Evolutionary conservation across 2,888 invertebrate genomes (phyloP).

Genomic region (Nomada hirtipes): DNA sequence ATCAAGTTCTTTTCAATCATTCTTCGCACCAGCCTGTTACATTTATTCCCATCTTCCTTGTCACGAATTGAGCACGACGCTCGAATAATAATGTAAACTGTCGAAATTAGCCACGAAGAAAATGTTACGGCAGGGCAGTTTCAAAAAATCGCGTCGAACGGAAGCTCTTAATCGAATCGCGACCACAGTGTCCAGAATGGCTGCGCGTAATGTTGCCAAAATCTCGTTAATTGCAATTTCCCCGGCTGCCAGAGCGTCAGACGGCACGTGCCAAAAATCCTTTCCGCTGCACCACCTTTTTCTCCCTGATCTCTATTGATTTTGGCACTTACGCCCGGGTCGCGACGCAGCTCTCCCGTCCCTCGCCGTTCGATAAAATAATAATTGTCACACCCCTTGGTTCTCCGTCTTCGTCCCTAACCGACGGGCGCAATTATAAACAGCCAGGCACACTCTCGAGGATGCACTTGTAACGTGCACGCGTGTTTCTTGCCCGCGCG

Average conservation of each 20-base stretch:
- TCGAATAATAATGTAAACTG: no score
- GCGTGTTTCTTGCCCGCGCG: conserved; percentile 18
- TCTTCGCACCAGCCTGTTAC: no score
- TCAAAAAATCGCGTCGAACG: not conserved
- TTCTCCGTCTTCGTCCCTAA: conserved; percentile 14
- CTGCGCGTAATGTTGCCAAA: conserved; percentile 59
- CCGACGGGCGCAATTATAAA: conserved; percentile 53
- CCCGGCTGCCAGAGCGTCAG: conserved; percentile 35
- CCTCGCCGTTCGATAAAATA: conserved; percentile 4
- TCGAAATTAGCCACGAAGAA: no score
- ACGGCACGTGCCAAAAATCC: conserved; percentile 64
- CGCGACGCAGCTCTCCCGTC: not conserved
- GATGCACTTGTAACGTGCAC: conserved; percentile 43
- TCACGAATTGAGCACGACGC: no score
- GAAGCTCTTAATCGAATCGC: conserved; percentile 38
- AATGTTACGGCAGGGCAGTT: no score
- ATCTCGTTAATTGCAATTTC: conserved; percentile 53
- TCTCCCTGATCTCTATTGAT: conserved; percentile 58
- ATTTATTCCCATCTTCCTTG: no score
- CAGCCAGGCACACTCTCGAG: conserved; percentile 37
- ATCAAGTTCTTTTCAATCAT: no score
- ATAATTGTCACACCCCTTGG: conserved; percentile 18
- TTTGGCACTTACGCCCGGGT: conserved; percentile 55
- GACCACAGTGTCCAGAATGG: not conserved
- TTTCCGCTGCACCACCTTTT: conserved; percentile 14